Conservation (phyloP, 2,888 invertebrate species). For the Ectemnius continuus region DNA sequence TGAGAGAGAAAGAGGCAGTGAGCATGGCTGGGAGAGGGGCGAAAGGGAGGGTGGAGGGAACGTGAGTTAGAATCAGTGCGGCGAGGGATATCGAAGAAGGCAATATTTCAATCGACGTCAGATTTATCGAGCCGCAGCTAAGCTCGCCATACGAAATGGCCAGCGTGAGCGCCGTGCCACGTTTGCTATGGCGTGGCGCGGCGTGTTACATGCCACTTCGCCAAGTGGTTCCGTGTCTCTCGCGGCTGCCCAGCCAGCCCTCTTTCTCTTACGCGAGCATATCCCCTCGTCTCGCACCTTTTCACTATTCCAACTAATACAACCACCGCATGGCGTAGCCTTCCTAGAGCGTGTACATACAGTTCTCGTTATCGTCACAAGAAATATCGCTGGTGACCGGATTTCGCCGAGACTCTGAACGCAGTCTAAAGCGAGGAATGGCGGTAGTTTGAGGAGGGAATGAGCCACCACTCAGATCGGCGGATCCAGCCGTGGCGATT, state of each 20-base stretch:
- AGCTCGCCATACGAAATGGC: constrained; percentile 57
- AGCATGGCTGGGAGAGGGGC: neutral
- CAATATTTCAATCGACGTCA: constrained; percentile 65
- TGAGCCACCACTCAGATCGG: neutral
- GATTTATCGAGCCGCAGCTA: constrained; percentile 58
- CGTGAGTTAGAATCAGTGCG: constrained; percentile 54
- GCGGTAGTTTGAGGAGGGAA: no score
- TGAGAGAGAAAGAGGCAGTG: constrained; percentile 5
- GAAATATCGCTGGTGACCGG: no score
- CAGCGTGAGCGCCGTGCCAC: constrained; percentile 26
- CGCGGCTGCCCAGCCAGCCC: constrained; percentile 16
- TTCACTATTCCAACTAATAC: no score
- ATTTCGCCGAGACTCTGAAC: no score
- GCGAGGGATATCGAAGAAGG: constrained; percentile 63
- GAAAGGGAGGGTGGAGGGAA: constrained; percentile 19
- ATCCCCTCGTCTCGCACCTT: no score
- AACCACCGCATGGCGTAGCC: no score
- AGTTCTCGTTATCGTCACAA: no score
- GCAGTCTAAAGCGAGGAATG: no score
- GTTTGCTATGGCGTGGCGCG: constrained; percentile 4
- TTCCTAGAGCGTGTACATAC: no score
- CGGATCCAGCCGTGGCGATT: neutral
- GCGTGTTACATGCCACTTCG: constrained; percentile 62
- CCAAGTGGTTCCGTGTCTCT: constrained; percentile 46
- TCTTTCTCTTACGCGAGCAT: no score